phyloP scores from a whole-genome alignment of 2,113 vertebrate species.

The Columba livia region DNA sequence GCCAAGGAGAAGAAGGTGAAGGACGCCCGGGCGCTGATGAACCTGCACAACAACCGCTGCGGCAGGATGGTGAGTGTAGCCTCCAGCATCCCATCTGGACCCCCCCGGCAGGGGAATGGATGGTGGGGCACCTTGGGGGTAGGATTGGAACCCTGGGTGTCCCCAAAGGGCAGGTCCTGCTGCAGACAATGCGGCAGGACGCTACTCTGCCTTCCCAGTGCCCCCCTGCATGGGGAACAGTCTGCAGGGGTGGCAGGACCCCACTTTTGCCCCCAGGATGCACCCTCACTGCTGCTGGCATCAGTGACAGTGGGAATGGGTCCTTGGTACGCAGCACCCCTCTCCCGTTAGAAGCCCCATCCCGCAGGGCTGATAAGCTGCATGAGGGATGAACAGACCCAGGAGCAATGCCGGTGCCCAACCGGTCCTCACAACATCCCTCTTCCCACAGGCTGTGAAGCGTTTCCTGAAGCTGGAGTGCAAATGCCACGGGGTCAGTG shows the following conservation, averaged over 20 bases:
- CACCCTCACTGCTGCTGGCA: background rate
- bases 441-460: slow-evolving; percentile 87
- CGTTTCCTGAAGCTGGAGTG: slow-evolving; percentile 97
- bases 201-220: background rate
- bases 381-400: background rate
- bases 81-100: rapidly evolving
- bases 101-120: rapidly evolving
- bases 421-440: background rate
- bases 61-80: slow-evolving; percentile 89
- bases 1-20: slow-evolving; percentile 94
- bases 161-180: rapidly evolving
- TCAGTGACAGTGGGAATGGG: rapidly evolving
- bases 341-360: rapidly evolving
- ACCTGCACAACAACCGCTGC: slow-evolving; percentile 97
- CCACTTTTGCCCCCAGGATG: rapidly evolving
- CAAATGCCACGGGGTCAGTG: slow-evolving; percentile 96
- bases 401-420: too few species aligned
- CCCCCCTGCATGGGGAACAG: rapidly evolving
- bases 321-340: rapidly evolving
- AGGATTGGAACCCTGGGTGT: background rate
- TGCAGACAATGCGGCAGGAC: background rate
- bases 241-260: background rate
- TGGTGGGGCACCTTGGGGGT: rapidly evolving
- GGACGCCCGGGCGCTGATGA: slow-evolving; percentile 96
- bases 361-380: background rate